Conservation (phyloP, 2,113 vertebrate species). For the Rhagologus leucostigma region DNA sequence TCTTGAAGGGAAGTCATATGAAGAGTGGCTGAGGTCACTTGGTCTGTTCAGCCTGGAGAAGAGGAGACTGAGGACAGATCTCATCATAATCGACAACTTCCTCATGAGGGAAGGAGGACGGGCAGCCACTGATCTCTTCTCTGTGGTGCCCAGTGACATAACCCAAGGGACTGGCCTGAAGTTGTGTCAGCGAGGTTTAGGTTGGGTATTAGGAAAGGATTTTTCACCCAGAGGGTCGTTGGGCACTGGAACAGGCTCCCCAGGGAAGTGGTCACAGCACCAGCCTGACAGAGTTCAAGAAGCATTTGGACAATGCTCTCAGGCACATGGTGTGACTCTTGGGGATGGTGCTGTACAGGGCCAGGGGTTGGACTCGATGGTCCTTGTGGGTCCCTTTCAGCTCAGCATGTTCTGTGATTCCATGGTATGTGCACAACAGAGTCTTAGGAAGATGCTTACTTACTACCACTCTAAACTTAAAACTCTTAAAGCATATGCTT, state of each 20-base stretch:
- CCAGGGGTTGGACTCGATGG: rapidly evolving
- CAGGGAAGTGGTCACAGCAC: not conserved
- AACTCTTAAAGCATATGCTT: not conserved
- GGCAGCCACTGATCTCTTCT: not conserved
- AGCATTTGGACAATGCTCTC: not conserved
- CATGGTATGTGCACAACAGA: not conserved
- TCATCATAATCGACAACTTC: not conserved
- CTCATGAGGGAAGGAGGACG: not conserved
- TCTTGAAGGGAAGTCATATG: not conserved
- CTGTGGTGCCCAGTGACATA: not conserved
- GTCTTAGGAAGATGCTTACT: not conserved
- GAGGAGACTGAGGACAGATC: not conserved
- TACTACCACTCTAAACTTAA: not conserved
- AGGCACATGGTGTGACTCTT: not conserved
- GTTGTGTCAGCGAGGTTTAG: not conserved
- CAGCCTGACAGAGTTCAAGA: not conserved
- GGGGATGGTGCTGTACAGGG: too few species aligned
- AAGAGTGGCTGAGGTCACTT: not conserved
- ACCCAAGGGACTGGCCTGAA: not conserved
- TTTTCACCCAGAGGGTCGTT: rapidly evolving
- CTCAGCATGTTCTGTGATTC: not conserved
- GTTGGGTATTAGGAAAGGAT: not conserved
- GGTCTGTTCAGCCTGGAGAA: not conserved
- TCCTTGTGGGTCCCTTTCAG: not conserved
- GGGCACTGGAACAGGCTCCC: not conserved